These are phyloP conservation scores for Daphoenositta chrysoptera DNA, from an alignment of 2,113 vertebrate species.

Conservation along the genomic window DNA sequence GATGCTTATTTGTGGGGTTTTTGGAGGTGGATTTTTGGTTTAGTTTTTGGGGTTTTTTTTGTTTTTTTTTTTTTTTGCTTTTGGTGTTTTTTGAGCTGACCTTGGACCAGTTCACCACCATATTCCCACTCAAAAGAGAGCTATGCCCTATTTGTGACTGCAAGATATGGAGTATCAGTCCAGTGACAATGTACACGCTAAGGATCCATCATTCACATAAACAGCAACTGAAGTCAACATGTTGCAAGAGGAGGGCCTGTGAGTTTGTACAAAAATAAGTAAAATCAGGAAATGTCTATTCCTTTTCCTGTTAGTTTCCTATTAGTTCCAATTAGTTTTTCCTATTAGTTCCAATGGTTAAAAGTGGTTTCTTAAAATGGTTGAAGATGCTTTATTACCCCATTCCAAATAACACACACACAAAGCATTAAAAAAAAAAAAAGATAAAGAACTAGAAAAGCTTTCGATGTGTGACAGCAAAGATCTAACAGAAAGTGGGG, in stretches of 20 bases:
- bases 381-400: not conserved
- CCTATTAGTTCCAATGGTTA: not conserved
- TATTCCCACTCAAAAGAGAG: not conserved
- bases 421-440: not conserved
- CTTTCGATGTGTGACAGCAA: not conserved
- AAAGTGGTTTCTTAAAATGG: too few species aligned
- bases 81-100: not conserved
- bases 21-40: not conserved
- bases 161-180: not conserved
- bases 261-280: not conserved
- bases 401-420: not conserved
- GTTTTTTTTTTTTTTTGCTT: too few species aligned
- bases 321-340: not conserved
- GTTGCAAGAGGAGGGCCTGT: not conserved
- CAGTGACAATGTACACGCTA: not conserved
- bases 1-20: not conserved
- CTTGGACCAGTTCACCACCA: not conserved
- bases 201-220: not conserved
- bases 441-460: not conserved
- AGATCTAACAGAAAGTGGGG: not conserved
- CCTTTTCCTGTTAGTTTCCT: not conserved
- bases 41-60: not conserved
- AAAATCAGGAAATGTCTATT: not conserved
- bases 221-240: not conserved
- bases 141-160: not conserved